A percentile compares a stretch with the other conserved stretches of the same genome.
These are phyloP conservation scores for Sapajus apella DNA, from an alignment of 2,113 vertebrate genomes.

Conservation along the genomic window DNA sequence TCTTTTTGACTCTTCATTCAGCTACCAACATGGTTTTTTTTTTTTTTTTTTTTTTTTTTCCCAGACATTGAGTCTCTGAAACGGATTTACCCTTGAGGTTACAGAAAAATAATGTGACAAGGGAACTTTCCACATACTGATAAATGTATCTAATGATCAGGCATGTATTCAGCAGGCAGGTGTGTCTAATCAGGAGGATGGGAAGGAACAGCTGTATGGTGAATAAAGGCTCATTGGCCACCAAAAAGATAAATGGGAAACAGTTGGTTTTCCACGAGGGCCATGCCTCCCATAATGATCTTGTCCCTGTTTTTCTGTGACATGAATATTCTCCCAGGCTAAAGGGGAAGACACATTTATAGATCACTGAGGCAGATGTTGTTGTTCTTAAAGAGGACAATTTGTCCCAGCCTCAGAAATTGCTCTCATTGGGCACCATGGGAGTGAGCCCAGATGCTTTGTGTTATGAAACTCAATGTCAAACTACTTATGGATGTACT, in stretches of 20 bases:
- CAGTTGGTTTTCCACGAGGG: constrained; percentile 89
- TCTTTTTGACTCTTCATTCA: neutral
- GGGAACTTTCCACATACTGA: constrained; percentile 64
- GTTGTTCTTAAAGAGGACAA: constrained; percentile 82
- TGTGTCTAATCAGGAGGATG: constrained; percentile 84
- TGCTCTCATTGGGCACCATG: constrained; percentile 81
- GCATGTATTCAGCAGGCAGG: constrained; percentile 78
- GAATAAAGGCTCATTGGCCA: constrained; percentile 84
- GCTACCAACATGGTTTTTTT: neutral
- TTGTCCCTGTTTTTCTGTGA: constrained; percentile 73
- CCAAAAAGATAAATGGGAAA: constrained; percentile 89
- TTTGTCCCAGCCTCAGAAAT: constrained; percentile 79
- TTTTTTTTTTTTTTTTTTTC: neutral
- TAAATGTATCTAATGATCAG: constrained; percentile 70
- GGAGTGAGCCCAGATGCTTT: constrained; percentile 85
- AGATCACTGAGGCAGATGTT: constrained; percentile 83
- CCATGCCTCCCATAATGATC: constrained; percentile 79
- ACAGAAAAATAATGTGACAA: neutral
- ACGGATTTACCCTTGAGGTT: neutral
- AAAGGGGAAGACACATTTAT: constrained; percentile 83
- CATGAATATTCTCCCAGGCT: constrained; percentile 74
- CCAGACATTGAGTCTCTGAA: neutral
- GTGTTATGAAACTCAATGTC: constrained; percentile 78
- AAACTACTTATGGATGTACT: constrained; percentile 61
- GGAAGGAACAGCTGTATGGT: constrained; percentile 85